Evolutionary conservation across 2,113 vertebrate species (phyloP).

Genomic region (Nicator chloris): DNA sequence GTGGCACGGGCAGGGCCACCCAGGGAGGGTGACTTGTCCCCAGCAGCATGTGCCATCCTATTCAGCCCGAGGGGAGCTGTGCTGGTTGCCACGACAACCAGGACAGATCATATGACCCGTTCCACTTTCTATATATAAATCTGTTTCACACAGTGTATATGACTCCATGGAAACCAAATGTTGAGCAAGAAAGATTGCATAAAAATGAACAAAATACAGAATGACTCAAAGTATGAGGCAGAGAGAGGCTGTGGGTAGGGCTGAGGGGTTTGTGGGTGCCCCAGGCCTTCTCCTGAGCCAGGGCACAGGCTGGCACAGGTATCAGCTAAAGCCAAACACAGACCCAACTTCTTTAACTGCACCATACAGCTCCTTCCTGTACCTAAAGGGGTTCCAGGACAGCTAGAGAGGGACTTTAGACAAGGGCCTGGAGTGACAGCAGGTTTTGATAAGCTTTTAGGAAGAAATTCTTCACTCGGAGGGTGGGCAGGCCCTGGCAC

Average conservation of each 20-base stretch:
- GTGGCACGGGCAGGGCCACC: not conserved
- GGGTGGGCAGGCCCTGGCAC: accelerated
- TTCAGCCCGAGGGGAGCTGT: conserved; percentile 58
- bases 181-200: conserved; percentile 62
- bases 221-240: not conserved
- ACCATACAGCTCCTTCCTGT: not conserved
- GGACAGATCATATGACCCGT: conserved; percentile 70
- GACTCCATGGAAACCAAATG: conserved; percentile 64
- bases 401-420: not conserved
- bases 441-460: not conserved
- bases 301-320: not conserved
- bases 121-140: conserved; percentile 82
- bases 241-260: not conserved
- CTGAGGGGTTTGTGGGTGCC: not conserved
- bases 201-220: conserved; percentile 62
- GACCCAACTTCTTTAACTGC: not conserved
- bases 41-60: conserved; percentile 20
- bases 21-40: conserved; percentile 1
- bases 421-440: not conserved
- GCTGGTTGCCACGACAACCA: conserved; percentile 68
- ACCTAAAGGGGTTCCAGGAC: not conserved
- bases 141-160: conserved; percentile 71
- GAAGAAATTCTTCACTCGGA: not conserved
- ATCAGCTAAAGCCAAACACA: not conserved
- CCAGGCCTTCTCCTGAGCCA: not conserved